These are phyloP conservation scores for Tetramorium parvispinum DNA, from an alignment of 1,140 invertebrate species.

Conservation along the genomic window DNA sequence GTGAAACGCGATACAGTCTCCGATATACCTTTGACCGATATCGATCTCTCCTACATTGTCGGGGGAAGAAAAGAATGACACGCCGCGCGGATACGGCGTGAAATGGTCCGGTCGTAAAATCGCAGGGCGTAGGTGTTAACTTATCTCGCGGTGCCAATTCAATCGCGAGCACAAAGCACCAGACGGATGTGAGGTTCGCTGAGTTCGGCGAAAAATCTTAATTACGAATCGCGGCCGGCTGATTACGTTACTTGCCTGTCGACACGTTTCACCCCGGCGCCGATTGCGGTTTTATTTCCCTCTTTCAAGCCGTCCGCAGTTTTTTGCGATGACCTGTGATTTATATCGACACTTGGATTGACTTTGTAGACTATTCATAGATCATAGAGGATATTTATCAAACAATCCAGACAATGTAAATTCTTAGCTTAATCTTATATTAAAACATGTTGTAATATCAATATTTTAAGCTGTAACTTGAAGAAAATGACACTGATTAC, in stretches of 20 bases:
- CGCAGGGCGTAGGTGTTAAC: conserved; percentile 65
- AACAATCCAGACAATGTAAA: background rate
- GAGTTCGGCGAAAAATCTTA: conserved; percentile 58
- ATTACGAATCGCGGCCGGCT: conserved; percentile 48
- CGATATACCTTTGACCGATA: conserved; percentile 68
- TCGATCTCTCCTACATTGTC: conserved; percentile 70
- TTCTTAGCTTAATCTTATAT: background rate
- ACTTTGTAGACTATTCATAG: background rate
- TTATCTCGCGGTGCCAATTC: conserved; percentile 56
- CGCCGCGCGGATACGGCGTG: conserved; percentile 57
- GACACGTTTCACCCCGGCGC: background rate
- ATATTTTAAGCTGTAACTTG: background rate
- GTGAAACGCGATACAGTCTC: conserved; percentile 71
- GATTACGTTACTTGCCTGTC: background rate
- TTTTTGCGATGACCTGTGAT: background rate
- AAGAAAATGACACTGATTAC: background rate
- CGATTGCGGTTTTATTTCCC: background rate
- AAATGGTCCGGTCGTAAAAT: conserved; percentile 61
- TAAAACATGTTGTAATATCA: background rate
- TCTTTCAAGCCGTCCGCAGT: background rate
- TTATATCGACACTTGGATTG: background rate
- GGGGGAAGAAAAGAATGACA: conserved; percentile 59
- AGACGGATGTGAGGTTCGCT: conserved; percentile 58
- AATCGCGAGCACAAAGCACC: conserved; percentile 51
- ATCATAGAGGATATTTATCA: background rate